Evolutionary conservation across 2,113 vertebrate genomes (phyloP).

Genomic region (Rhinolophus ferrumequinum): DNA sequence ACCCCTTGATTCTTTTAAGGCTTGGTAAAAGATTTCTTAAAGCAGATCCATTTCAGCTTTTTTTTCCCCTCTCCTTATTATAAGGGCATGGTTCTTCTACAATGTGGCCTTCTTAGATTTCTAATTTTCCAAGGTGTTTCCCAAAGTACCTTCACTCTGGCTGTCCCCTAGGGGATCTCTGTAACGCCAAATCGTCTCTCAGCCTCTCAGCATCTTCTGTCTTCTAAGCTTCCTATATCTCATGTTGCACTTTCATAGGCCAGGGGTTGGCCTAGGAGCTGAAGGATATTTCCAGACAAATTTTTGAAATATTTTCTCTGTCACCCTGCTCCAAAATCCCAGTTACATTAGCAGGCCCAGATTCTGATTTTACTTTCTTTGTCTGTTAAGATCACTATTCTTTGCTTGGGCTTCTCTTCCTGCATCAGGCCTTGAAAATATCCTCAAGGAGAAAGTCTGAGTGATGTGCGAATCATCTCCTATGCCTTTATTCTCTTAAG

Average conservation of each 20-base stretch:
- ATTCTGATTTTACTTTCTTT: background rate
- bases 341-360: background rate
- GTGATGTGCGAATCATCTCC: background rate
- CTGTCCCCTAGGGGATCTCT: background rate
- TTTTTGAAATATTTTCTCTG: background rate
- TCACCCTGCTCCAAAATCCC: background rate
- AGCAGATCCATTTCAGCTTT: background rate
- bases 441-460: background rate
- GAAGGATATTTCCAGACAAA: background rate
- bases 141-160: background rate
- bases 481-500: background rate
- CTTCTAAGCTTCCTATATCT: background rate
- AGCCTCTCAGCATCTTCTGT: background rate
- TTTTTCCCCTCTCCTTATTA: background rate
- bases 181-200: background rate
- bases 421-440: background rate
- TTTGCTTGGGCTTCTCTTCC: background rate
- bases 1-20: background rate
- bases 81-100: background rate
- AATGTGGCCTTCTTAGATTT: background rate
- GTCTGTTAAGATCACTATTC: background rate
- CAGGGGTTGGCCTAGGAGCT: background rate
- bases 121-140: background rate
- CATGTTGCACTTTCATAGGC: background rate
- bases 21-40: conserved; percentile 3